A percentile compares a stretch with the other conserved stretches of the same genome.
Conservation (phyloP, 2,113 vertebrate species). For the Diadophis punctatus region DNA sequence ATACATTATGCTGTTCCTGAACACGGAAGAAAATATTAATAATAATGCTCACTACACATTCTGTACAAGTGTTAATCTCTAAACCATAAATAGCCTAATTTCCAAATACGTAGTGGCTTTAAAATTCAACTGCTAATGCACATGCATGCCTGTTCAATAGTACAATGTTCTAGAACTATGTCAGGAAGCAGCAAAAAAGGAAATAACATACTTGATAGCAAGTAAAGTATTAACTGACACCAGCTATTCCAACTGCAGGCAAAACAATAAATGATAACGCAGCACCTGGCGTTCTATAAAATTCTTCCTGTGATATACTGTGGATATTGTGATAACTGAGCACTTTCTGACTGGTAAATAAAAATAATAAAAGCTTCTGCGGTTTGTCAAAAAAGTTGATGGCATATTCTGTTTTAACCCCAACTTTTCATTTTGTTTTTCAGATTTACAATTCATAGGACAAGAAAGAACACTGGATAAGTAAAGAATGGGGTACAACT, state of each 20-base stretch:
- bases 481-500: background rate
- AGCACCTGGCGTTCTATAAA: slow-evolving; percentile 79
- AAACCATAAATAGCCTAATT: background rate
- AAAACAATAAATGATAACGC: slow-evolving; percentile 65
- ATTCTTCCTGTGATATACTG: slow-evolving; percentile 56
- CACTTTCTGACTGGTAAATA: slow-evolving; percentile 44
- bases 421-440: background rate
- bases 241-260: slow-evolving; percentile 72
- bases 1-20: background rate
- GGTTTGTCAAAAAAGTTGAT: slow-evolving; percentile 15
- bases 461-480: background rate
- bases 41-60: background rate
- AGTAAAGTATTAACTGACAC: slow-evolving; percentile 71
- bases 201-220: slow-evolving; percentile 64
- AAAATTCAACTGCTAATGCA: slow-evolving; percentile 45
- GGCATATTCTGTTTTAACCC: slow-evolving; percentile 37
- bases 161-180: slow-evolving; percentile 43
- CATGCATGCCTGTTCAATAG: background rate
- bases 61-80: background rate
- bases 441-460: slow-evolving; percentile 11
- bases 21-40: background rate
- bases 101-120: slow-evolving; percentile 12
- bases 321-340: slow-evolving; percentile 38
- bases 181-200: slow-evolving; percentile 57
- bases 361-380: slow-evolving; percentile 32